A percentile compares a stretch with the other conserved stretches of the same genome.
These are phyloP conservation scores for Scleropages formosus DNA, from an alignment of 2,797 vertebrate genomes.

Conservation along the genomic window DNA sequence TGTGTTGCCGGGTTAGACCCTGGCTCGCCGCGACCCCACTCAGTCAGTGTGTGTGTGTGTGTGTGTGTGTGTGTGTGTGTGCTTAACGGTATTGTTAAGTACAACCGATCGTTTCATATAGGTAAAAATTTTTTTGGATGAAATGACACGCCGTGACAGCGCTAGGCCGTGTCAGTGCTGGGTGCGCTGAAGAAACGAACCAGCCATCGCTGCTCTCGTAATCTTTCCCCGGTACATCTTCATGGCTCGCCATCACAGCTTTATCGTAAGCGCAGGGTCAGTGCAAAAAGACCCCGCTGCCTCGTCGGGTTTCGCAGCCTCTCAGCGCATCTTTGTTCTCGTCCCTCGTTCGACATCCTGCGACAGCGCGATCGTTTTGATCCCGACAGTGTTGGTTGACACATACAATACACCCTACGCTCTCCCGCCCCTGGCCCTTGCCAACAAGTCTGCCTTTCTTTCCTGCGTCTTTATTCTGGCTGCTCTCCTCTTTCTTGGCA, in stretches of 20 bases:
- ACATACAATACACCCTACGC: background rate
- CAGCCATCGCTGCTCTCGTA: background rate
- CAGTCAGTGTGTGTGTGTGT: too few species aligned
- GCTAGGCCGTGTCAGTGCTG: background rate
- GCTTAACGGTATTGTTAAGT: too few species aligned
- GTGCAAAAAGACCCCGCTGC: background rate
- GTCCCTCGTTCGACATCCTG: background rate
- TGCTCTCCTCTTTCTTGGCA: constrained; percentile 28
- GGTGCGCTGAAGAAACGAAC: background rate
- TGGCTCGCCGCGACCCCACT: too few species aligned
- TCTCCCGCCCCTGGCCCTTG: background rate
- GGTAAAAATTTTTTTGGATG: background rate
- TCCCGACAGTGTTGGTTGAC: background rate
- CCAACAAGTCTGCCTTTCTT: constrained; percentile 25
- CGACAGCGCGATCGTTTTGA: background rate
- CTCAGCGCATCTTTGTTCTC: background rate
- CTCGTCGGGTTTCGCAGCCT: background rate
- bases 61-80: too few species aligned
- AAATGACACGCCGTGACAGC: background rate
- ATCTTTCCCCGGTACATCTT: background rate
- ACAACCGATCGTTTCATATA: too few species aligned
- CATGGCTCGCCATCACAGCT: background rate
- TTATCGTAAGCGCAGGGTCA: background rate
- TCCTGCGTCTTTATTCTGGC: constrained; percentile 20
- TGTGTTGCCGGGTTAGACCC: too few species aligned